These are phyloP conservation scores for Ancistrus triradiatus DNA, from an alignment of 2,113 vertebrate genomes.

Conservation along the genomic window DNA sequence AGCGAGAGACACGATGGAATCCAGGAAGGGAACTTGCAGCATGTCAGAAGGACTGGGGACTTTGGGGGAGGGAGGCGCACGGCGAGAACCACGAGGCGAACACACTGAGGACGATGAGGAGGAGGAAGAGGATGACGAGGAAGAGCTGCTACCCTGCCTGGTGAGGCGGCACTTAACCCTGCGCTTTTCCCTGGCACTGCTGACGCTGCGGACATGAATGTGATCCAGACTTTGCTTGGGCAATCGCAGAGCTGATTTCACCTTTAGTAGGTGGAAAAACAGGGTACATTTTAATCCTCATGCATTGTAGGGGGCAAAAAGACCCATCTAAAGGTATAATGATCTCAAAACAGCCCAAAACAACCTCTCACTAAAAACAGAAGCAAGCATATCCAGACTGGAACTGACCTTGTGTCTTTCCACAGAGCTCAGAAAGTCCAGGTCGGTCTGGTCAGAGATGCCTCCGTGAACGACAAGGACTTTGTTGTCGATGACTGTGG, in stretches of 20 bases:
- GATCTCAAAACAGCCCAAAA: too few relatives aligned
- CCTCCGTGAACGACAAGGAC: slow-evolving; percentile 91
- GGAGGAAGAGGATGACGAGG: slow-evolving; percentile 59
- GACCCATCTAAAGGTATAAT: too few relatives aligned
- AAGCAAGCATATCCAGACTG: too few relatives aligned
- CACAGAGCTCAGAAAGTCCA: slow-evolving; percentile 77
- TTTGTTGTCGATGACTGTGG: slow-evolving; percentile 86
- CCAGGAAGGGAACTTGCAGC: slow-evolving; percentile 66
- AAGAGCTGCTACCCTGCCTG: slow-evolving; percentile 54
- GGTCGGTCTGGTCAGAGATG: slow-evolving; percentile 86
- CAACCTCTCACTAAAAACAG: too few relatives aligned
- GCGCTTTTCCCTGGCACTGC: slow-evolving; percentile 38
- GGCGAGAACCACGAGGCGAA: slow-evolving; percentile 53
- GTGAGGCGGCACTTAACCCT: slow-evolving; percentile 42
- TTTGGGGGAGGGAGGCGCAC: slow-evolving; percentile 50
- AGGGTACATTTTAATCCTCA: not conserved
- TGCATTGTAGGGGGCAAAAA: too few relatives aligned
- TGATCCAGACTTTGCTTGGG: slow-evolving; percentile 59
- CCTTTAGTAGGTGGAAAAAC: slow-evolving; percentile 52
- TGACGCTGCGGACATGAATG: slow-evolving; percentile 45
- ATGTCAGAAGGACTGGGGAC: slow-evolving; percentile 43
- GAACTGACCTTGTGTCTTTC: slow-evolving; percentile 81
- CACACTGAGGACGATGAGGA: slow-evolving; percentile 62
- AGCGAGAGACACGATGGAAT: slow-evolving; percentile 57
- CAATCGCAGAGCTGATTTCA: slow-evolving; percentile 83